Evolutionary conservation across 2,113 vertebrate species (phyloP).

Genomic region (Circaetus gallicus): DNA sequence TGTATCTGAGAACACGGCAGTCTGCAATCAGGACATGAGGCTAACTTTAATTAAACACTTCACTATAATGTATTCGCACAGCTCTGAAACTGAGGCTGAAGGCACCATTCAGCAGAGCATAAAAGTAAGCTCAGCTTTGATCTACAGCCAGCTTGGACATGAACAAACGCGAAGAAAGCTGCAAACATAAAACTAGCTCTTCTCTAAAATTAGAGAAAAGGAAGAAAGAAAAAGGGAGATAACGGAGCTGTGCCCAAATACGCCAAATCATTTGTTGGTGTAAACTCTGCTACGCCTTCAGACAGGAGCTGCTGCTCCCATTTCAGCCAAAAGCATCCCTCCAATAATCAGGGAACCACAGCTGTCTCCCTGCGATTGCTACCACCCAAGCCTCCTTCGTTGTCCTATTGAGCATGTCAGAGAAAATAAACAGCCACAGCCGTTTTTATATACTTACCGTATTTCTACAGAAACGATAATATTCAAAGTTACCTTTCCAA

Average conservation of each 20-base stretch:
- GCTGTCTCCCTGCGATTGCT: neutral
- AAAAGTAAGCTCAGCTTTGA: constrained; percentile 27
- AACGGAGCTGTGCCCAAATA: neutral
- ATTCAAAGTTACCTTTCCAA: neutral
- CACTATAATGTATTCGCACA: constrained; percentile 33
- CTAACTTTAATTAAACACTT: constrained; percentile 49
- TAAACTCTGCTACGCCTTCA: neutral
- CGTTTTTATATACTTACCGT: neutral
- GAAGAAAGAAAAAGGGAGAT: neutral
- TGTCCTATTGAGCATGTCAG: neutral
- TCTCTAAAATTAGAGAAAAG: neutral
- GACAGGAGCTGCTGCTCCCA: neutral
- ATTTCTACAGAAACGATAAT: neutral
- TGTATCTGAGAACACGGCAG: neutral
- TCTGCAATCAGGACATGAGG: neutral
- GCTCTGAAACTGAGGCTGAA: constrained; percentile 42
- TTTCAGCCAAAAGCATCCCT: neutral
- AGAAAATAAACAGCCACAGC: neutral
- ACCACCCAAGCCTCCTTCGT: neutral
- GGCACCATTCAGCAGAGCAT: constrained; percentile 42
- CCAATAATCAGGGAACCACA: neutral
- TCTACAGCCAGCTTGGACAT: neutral
- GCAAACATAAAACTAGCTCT: neutral
- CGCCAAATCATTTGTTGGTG: neutral
- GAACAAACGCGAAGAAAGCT: neutral